A percentile compares a stretch with the other conserved stretches of the same genome.
Evolutionary conservation across 2,888 invertebrate species (phyloP).

Genomic region (Clanis bilineata): DNA sequence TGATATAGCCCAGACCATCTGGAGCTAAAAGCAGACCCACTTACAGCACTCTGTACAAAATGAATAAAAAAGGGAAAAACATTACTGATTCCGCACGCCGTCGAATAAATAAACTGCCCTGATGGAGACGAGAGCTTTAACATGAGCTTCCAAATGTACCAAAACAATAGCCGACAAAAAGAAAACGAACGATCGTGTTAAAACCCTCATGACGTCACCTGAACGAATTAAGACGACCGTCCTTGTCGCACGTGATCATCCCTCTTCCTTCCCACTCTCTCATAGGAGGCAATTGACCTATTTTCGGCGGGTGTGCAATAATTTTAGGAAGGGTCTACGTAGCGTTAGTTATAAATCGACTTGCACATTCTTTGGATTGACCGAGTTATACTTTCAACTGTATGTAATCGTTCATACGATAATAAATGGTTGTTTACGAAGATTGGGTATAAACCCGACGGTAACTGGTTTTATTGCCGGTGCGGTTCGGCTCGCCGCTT

Average conservation of each 20-base stretch:
- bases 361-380: slow-evolving; percentile 63
- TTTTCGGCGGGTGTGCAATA: slow-evolving; percentile 76
- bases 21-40: neutral
- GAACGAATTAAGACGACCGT: slow-evolving; percentile 69
- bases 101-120: slow-evolving; percentile 43
- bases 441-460: slow-evolving; percentile 44
- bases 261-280: slow-evolving; percentile 53
- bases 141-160: slow-evolving; percentile 36
- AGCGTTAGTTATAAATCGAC: slow-evolving; percentile 57
- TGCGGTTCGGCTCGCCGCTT: slow-evolving; percentile 32
- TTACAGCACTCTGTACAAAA: neutral
- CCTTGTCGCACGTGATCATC: slow-evolving; percentile 56
- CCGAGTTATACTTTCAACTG: slow-evolving; percentile 52
- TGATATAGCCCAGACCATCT: neutral
- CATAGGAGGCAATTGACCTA: slow-evolving; percentile 78
- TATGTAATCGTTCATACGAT: slow-evolving; percentile 47
- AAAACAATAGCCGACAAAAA: slow-evolving; percentile 69
- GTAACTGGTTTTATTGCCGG: slow-evolving; percentile 44
- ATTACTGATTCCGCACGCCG: slow-evolving; percentile 48
- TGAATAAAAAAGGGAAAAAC: slow-evolving; percentile 32
- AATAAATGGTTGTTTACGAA: slow-evolving; percentile 46
- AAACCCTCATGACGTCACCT: slow-evolving; percentile 76
- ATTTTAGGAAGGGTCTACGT: slow-evolving; percentile 70
- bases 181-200: slow-evolving; percentile 64
- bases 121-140: slow-evolving; percentile 40